phyloP scores from a whole-genome alignment of 1,140 invertebrate genomes.

The Cotesia typhae region DNA sequence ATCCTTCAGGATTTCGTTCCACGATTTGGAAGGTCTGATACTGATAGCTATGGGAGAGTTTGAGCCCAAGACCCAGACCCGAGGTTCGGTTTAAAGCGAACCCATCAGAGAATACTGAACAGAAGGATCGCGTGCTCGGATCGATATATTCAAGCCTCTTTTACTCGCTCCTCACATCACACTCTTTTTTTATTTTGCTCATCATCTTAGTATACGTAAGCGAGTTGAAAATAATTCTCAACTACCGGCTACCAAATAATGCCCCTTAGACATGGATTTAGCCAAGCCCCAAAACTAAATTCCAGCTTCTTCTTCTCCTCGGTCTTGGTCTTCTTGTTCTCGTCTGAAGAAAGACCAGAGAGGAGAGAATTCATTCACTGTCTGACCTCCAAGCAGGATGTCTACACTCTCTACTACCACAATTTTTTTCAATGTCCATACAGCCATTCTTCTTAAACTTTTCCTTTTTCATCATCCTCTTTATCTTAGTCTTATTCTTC shows the following conservation, averaged over 20 bases:
- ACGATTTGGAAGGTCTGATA: neutral
- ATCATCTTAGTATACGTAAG: neutral
- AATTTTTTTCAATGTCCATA: neutral
- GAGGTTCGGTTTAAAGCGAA: neutral
- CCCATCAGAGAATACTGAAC: neutral
- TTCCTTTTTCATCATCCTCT: slow-evolving; percentile 3
- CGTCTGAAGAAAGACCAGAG: neutral
- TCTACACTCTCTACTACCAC: neutral
- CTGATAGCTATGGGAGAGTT: no score
- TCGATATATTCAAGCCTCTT: slow-evolving; percentile 16
- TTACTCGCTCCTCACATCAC: neutral
- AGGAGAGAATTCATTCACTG: slow-evolving; percentile 27
- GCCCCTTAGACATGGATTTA: slow-evolving; percentile 22
- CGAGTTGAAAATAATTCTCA: slow-evolving; percentile 30
- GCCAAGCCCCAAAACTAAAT: slow-evolving; percentile 24
- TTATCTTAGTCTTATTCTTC: neutral
- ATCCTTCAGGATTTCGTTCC: neutral
- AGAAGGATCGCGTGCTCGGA: slow-evolving; percentile 22
- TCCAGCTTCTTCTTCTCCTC: slow-evolving; percentile 1
- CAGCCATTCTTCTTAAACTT: neutral
- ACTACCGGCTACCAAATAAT: slow-evolving; percentile 41
- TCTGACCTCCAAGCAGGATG: slow-evolving; percentile 36
- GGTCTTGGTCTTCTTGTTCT: no score
- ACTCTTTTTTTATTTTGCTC: slow-evolving; percentile 12
- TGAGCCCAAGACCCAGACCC: no score